Conservation (phyloP, 1,140 invertebrate species). For the Micrasema longulum region DNA sequence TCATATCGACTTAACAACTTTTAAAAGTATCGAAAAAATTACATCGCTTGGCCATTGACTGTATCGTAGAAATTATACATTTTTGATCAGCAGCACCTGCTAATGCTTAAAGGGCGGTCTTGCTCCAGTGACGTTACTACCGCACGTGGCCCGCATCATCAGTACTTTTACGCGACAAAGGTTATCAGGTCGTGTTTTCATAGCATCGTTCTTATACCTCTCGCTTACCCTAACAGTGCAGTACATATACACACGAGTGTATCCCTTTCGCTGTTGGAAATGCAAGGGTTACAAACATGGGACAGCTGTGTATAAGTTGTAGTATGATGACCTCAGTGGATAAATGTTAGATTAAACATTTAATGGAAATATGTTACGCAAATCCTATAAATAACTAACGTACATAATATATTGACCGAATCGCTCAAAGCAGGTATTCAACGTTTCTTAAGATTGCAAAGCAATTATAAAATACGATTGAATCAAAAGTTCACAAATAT, state of each 20-base stretch:
- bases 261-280: background rate
- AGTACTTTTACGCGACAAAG: constrained; percentile 25
- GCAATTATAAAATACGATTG: background rate
- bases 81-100: constrained; percentile 8
- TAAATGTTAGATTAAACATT: no score
- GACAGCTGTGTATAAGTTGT: constrained; percentile 48
- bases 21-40: no score
- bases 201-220: constrained; percentile 2
- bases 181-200: constrained; percentile 28
- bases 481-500: background rate
- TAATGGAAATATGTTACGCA: no score
- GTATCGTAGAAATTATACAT: no score
- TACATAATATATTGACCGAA: no score
- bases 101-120: constrained; percentile 4
- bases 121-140: constrained; percentile 30
- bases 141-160: constrained; percentile 33
- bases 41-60: no score
- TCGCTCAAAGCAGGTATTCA: no score
- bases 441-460: no score
- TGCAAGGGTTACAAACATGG: constrained; percentile 42
- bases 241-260: no score
- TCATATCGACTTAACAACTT: no score
- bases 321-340: constrained; percentile 39
- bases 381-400: no score
- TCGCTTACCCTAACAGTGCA: background rate